Conservation (phyloP, 2,113 vertebrate species). For the Stegostoma tigrinum region DNA sequence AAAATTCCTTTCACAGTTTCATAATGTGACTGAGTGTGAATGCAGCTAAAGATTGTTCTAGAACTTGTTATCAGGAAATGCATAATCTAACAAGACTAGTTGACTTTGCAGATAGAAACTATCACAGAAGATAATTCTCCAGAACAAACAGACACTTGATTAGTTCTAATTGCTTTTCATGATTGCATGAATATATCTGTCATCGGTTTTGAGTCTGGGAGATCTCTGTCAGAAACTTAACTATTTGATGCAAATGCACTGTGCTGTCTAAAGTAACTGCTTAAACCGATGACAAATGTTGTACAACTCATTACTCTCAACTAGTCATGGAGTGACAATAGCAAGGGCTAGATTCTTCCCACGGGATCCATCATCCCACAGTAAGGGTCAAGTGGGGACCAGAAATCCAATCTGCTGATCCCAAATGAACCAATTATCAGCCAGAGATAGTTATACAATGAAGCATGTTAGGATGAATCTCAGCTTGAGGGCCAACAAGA, state of each 20-base stretch:
- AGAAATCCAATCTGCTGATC: neutral
- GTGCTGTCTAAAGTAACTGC: neutral
- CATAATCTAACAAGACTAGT: neutral
- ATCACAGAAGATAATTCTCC: neutral
- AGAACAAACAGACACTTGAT: neutral
- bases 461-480: no score
- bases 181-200: neutral
- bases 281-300: neutral
- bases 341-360: neutral
- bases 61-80: neutral
- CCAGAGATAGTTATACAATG: neutral
- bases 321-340: neutral
- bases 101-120: neutral
- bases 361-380: neutral
- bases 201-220: neutral
- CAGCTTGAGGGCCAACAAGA: neutral
- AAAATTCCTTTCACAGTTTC: neutral
- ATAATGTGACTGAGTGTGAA: neutral
- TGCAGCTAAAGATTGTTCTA: neutral
- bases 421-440: no score
- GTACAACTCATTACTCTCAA: neutral
- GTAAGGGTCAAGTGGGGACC: neutral
- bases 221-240: neutral
- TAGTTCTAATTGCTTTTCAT: conserved; percentile 1
- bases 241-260: neutral